Conservation (phyloP, 1,140 invertebrate genomes). For the Solenopsis fugax region DNA sequence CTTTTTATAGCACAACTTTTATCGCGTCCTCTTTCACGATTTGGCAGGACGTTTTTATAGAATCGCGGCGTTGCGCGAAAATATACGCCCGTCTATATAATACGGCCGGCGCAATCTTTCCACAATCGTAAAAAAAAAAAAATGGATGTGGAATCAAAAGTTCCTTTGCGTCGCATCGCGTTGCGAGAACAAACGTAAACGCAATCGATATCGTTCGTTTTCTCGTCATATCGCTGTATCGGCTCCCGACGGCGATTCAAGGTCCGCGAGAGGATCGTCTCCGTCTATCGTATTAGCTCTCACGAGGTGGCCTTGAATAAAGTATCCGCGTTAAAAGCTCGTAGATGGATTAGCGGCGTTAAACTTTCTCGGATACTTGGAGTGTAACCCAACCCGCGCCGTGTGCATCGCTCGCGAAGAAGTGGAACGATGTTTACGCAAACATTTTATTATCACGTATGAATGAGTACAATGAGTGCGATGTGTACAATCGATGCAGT, state of each 20-base stretch:
- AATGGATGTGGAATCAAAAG: slow-evolving; percentile 37
- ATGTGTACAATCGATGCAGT: background rate
- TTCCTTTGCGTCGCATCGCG: slow-evolving; percentile 31
- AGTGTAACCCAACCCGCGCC: slow-evolving; percentile 28
- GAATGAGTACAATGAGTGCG: background rate
- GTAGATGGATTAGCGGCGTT: slow-evolving; percentile 55
- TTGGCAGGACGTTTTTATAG: slow-evolving; percentile 45
- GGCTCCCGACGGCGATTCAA: slow-evolving; percentile 34
- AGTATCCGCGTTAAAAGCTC: slow-evolving; percentile 63
- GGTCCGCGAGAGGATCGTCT: slow-evolving; percentile 37
- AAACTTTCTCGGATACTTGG: slow-evolving; percentile 54
- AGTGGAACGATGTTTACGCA: slow-evolving; percentile 42
- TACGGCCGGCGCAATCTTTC: slow-evolving; percentile 47
- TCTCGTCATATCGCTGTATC: slow-evolving; percentile 55
- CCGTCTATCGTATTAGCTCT: slow-evolving; percentile 27
- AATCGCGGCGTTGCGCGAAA: slow-evolving; percentile 40
- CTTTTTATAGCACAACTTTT: slow-evolving; percentile 63
- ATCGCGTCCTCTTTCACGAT: slow-evolving; percentile 52
- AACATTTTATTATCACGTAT: slow-evolving; percentile 24
- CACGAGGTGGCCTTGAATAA: slow-evolving; percentile 65
- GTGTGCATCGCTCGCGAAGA: slow-evolving; percentile 46
- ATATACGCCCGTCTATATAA: slow-evolving; percentile 43
- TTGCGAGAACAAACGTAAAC: slow-evolving; percentile 54
- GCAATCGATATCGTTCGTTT: slow-evolving; percentile 59
- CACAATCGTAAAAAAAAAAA: slow-evolving; percentile 41